These are phyloP conservation scores for Hozukius guyotensis DNA, from an alignment of 2,797 vertebrate species.

Conservation along the genomic window DNA sequence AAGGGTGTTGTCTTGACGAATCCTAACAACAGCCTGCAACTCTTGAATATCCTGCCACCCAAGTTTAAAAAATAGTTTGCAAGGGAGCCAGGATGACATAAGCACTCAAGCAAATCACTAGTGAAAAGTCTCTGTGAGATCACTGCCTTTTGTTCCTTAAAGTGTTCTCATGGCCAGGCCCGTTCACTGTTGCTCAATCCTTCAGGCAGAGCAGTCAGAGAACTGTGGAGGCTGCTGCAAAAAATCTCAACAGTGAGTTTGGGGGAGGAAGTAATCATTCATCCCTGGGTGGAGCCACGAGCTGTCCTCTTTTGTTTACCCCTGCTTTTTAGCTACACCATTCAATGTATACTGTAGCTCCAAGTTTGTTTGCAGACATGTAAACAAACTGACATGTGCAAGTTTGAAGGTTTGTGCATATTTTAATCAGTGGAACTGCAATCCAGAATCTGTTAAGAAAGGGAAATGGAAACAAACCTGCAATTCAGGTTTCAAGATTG, in stretches of 20 bases:
- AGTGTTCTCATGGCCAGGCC: slow-evolving; percentile 37
- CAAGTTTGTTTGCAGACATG: background rate
- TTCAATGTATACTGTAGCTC: background rate
- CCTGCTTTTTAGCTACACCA: background rate
- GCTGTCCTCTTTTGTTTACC: slow-evolving; percentile 45
- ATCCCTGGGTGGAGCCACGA: slow-evolving; percentile 57
- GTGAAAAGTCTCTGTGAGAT: slow-evolving; percentile 20
- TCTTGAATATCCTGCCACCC: slow-evolving; percentile 43
- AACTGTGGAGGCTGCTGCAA: slow-evolving; percentile 33
- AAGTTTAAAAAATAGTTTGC: slow-evolving; percentile 29
- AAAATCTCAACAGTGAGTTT: slow-evolving; percentile 36
- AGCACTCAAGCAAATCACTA: slow-evolving; percentile 18
- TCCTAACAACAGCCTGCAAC: slow-evolving; percentile 23
- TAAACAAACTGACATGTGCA: background rate
- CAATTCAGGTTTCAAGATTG: background rate
- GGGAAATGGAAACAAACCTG: background rate
- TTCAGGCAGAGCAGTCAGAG: slow-evolving; percentile 34
- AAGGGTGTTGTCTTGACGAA: slow-evolving; percentile 53
- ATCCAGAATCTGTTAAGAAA: background rate
- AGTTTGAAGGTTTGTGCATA: background rate
- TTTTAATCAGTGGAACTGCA: background rate
- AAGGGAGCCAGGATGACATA: slow-evolving; percentile 21
- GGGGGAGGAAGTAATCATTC: slow-evolving; percentile 70
- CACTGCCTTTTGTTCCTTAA: slow-evolving; percentile 31
- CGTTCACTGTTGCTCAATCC: slow-evolving; percentile 63